These are phyloP conservation scores for Melipona bicolor DNA, from an alignment of 2,888 invertebrate genomes.

Conservation along the genomic window DNA sequence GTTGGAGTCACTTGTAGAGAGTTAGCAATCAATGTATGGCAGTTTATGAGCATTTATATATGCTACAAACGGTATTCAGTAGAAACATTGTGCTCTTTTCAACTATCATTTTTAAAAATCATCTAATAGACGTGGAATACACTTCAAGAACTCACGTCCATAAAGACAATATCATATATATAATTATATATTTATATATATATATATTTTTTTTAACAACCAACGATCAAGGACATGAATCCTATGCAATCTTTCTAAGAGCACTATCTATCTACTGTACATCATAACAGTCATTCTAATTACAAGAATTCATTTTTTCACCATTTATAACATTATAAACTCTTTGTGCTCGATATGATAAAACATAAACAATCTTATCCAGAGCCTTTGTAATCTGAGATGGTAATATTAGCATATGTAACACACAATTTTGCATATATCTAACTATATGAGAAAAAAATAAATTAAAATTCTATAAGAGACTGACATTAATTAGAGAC, in stretches of 20 bases:
- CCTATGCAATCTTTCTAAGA: conserved; percentile 46
- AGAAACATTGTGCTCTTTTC: conserved; percentile 65
- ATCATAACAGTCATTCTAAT: conserved; percentile 64
- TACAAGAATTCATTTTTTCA: conserved; percentile 71
- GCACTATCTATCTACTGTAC: conserved; percentile 60
- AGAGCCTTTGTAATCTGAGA: conserved; percentile 77
- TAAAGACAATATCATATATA: conserved; percentile 56
- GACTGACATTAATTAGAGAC: conserved; percentile 80
- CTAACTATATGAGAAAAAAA: conserved; percentile 73
- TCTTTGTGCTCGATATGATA: conserved; percentile 72
- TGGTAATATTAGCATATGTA: conserved; percentile 58
- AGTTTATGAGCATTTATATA: conserved; percentile 70
- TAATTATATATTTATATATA: conserved; percentile 54
- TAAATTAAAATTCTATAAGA: conserved; percentile 81
- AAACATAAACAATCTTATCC: conserved; percentile 75
- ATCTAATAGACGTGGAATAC: conserved; percentile 48
- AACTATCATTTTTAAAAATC: conserved; percentile 42
- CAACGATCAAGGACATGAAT: conserved; percentile 57
- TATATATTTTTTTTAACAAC: conserved; percentile 57
- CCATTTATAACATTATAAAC: conserved; percentile 75
- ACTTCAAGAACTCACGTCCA: conserved; percentile 39
- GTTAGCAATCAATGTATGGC: conserved; percentile 69
- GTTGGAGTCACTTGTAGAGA: conserved; percentile 32
- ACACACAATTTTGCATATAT: conserved; percentile 62
- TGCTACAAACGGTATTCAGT: conserved; percentile 71